These are phyloP conservation scores for Caenorhabditis japonica DNA, from an alignment of 2,888 invertebrate genomes.

Conservation along the genomic window DNA sequence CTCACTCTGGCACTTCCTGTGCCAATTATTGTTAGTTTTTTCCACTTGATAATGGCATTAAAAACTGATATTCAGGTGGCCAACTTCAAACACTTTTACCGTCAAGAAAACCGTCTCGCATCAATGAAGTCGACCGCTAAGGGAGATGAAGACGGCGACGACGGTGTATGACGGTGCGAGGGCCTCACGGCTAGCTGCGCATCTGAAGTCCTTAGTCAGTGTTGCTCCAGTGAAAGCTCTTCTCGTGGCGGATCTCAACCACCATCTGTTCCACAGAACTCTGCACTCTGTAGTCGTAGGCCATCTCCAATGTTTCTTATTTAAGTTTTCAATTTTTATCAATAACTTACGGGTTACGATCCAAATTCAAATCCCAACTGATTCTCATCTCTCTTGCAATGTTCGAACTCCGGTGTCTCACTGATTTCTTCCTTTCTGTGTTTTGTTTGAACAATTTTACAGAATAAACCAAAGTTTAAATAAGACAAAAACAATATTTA, in stretches of 20 bases:
- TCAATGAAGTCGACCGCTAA: constrained; percentile 61
- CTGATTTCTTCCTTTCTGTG: no score
- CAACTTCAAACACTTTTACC: constrained; percentile 79
- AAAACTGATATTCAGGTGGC: constrained; percentile 73
- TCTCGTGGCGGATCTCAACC: constrained; percentile 17
- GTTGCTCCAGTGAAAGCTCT: constrained; percentile 21
- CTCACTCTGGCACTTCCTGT: constrained; percentile 79
- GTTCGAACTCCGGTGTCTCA: no score
- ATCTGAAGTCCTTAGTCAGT: constrained; percentile 40
- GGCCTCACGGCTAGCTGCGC: constrained; percentile 55
- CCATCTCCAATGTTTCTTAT: constrained; percentile 35
- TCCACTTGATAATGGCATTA: not conserved
- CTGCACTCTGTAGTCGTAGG: constrained; percentile 25
- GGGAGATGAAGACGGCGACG: constrained; percentile 47
- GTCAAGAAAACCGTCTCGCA: constrained; percentile 77
- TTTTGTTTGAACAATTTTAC: no score
- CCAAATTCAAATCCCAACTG: no score
- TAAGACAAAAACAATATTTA: no score
- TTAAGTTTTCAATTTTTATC: not conserved
- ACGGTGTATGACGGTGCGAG: constrained; percentile 44
- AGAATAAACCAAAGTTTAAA: no score
- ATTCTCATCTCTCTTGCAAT: no score
- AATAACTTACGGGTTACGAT: no score
- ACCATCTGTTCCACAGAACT: not conserved
- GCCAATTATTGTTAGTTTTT: constrained; percentile 78